Percentiles rank a stretch among this genome's conserved stretches.
These are phyloP conservation scores for Entosphenus tridentatus DNA, from an alignment of 2,113 vertebrate species.

Conservation along the genomic window DNA sequence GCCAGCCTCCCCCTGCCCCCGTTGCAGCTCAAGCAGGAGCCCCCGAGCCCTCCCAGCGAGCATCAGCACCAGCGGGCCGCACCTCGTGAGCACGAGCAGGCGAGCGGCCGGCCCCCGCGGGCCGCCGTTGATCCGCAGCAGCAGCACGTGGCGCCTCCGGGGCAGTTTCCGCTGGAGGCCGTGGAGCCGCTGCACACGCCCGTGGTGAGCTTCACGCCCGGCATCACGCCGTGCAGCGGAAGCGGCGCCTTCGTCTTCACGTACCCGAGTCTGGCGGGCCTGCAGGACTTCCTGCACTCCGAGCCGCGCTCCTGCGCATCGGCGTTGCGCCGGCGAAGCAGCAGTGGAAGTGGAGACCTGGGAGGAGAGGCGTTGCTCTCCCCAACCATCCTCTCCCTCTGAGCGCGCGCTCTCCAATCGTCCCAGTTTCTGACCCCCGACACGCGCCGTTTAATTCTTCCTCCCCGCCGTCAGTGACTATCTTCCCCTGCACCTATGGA, in stretches of 20 bases:
- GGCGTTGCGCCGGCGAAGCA: background rate
- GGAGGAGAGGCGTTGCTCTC: background rate
- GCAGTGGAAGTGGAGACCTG: background rate
- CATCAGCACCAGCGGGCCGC: background rate
- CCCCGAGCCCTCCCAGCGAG: background rate
- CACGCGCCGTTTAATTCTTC: too few species aligned
- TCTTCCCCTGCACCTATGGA: too few species aligned
- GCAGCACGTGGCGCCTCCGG: background rate
- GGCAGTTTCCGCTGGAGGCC: background rate
- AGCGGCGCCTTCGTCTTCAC: constrained; percentile 2
- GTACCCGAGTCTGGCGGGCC: background rate
- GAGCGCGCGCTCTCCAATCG: background rate
- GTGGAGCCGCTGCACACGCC: constrained; percentile 3
- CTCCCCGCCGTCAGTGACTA: too few species aligned
- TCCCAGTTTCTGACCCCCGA: too few species aligned
- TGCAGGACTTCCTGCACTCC: background rate
- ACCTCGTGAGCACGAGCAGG: background rate
- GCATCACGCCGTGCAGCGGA: background rate
- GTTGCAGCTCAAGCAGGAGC: constrained; percentile 1
- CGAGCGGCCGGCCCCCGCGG: background rate
- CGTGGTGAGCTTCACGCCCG: background rate
- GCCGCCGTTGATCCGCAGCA: background rate
- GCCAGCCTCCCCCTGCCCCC: background rate
- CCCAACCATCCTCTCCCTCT: background rate
- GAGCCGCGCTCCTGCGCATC: background rate